phyloP scores from a whole-genome alignment of 2,113 vertebrate species.

The Sula dactylatra region DNA sequence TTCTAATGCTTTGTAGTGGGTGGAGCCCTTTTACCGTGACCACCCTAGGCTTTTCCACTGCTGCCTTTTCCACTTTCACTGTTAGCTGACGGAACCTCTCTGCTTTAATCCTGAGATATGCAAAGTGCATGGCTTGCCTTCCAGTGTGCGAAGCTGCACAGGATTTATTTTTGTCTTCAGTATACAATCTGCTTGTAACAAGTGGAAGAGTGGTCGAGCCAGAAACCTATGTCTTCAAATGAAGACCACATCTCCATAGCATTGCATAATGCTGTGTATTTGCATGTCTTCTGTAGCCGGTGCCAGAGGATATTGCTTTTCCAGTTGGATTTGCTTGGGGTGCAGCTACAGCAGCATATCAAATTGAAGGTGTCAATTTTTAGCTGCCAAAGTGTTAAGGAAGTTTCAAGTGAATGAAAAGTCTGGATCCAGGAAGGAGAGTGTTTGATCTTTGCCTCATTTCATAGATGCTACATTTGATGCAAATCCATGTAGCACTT shows the following conservation, averaged over 20 bases:
- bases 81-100: background rate
- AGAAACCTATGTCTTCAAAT: background rate
- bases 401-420: background rate
- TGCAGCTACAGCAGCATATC: conserved; percentile 80
- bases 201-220: background rate
- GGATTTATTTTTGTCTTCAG: conserved; percentile 18
- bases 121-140: background rate
- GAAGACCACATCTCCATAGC: background rate
- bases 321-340: conserved; percentile 84
- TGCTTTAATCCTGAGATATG: background rate
- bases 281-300: background rate
- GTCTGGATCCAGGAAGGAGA: background rate
- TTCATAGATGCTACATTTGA: background rate
- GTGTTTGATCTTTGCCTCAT: background rate
- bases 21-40: background rate
- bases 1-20: background rate
- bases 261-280: background rate
- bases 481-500: background rate
- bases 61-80: background rate
- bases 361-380: conserved; percentile 82
- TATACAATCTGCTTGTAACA: background rate
- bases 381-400: background rate
- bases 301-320: conserved; percentile 70
- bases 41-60: background rate
- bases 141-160: background rate